phyloP scores from a whole-genome alignment of 2,888 invertebrate species.

The Clistopyga incitator region DNA sequence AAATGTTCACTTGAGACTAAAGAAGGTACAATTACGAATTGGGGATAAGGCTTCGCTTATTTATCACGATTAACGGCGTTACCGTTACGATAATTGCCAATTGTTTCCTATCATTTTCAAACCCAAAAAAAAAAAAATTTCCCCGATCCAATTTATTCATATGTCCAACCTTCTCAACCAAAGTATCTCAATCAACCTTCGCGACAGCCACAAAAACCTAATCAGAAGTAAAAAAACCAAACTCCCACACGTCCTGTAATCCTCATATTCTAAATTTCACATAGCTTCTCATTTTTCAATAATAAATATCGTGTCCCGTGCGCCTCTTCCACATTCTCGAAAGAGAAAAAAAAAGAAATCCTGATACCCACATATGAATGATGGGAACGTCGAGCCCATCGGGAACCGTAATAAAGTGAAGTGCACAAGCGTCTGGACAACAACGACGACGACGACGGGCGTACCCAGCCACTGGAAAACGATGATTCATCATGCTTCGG shows the following conservation, averaged over 20 bases:
- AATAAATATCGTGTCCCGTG: too few relatives aligned
- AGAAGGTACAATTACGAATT: background rate
- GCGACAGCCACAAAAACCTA: too few relatives aligned
- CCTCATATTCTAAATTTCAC: too few relatives aligned
- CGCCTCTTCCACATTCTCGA: too few relatives aligned
- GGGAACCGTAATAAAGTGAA: conserved; percentile 62
- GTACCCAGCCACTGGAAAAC: conserved; percentile 64
- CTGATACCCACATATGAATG: conserved; percentile 32
- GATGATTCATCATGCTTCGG: conserved; percentile 74
- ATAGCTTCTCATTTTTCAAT: background rate
- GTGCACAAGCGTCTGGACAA: conserved; percentile 53
- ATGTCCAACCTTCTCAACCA: too few relatives aligned
- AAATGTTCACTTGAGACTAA: background rate
- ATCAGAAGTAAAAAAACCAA: too few relatives aligned
- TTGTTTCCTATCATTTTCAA: too few relatives aligned
- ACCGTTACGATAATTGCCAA: background rate
- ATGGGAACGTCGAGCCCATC: conserved; percentile 59
- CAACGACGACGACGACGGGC: conserved; percentile 48
- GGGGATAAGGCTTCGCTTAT: background rate
- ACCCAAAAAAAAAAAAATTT: too few relatives aligned
- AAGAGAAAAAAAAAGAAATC: too few relatives aligned
- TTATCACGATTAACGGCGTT: background rate
- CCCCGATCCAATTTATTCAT: too few relatives aligned
- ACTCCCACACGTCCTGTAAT: too few relatives aligned
- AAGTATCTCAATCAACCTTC: too few relatives aligned